Evolutionary conservation across 2,888 invertebrate genomes (phyloP).

Genomic region (Rugalucina vietnamica): DNA sequence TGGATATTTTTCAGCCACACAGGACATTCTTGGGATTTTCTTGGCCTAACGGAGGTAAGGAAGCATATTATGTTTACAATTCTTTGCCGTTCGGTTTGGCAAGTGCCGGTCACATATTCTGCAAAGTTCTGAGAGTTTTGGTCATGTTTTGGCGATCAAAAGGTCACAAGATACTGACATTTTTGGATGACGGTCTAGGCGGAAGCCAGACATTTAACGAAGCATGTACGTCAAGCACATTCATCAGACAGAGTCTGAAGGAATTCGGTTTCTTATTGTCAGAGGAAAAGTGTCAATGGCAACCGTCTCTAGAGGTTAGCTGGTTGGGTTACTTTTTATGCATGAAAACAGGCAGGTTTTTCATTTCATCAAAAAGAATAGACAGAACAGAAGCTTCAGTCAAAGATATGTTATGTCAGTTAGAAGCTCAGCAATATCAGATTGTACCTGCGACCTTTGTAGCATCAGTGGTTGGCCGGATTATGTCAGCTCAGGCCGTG

Average conservation of each 20-base stretch:
- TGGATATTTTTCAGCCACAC: background rate
- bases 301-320: background rate
- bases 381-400: background rate
- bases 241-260: background rate
- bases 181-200: constrained; percentile 1
- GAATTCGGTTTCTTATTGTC: background rate
- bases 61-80: background rate
- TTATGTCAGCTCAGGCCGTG: constrained; percentile 12
- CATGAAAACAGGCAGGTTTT: background rate
- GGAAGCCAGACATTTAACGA: background rate
- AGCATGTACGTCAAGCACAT: background rate
- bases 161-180: background rate
- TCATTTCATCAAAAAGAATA: background rate
- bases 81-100: background rate
- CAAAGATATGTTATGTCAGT: background rate
- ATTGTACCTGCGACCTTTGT: background rate
- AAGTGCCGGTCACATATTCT: background rate
- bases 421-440: background rate
- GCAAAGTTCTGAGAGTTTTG: background rate
- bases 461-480: constrained; percentile 12
- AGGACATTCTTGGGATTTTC: background rate
- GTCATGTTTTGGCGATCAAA: background rate
- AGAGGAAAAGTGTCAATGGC: background rate
- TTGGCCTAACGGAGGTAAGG: background rate
- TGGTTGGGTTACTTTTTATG: background rate